Base-by-base conservation (phyloP, 2,113 vertebrate species). In the Struthidea cinerea region DNA sequence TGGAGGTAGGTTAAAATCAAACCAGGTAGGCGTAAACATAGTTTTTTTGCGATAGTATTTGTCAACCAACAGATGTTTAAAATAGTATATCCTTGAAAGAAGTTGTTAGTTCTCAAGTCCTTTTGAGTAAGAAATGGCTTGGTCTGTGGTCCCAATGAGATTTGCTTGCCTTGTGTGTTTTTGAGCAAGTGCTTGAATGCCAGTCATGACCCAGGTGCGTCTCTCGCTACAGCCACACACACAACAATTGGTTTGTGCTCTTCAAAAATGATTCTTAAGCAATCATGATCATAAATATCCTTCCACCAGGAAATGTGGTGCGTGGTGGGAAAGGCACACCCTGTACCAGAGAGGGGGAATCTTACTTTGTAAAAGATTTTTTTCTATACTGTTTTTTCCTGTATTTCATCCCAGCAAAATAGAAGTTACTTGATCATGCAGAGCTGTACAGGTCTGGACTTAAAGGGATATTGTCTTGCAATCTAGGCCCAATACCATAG, bases 61-160 rank as follows among this genome's bases (percentile, higher is more conserved):
- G 84, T 95, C 93, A 95, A 79, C 90, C 89, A 93, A 84, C 94
- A 96, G 93, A 76, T 87, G 92, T 97, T 96, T 94, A 89, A 92
- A 92, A 86, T 97, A 97, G 96, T 94, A 46, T 93, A 94, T 93
- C 89, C 87, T 94, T 97, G 95, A 95, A 97, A 97, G 97, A 98
- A 98, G 96, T 98, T 98, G 94, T 97, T 97, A 97, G 95, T 94
- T 95, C 78, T 89, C 83, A 59, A 92, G 70, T 87, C 89, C 73
- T 95, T 92, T 94, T 81, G 93, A 92, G 88, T 95, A 90, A 89
- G 92, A 92, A 87, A 84, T 52, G 87, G 89, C 83, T 94, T 91
- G 85, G 61, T 93, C 80, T 96, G 95, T 92, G 96, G 95, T 96
- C 94, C 96, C 89, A 64, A 53, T 68, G 84, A 97, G 76, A 88